Evolutionary conservation across 1,140 invertebrate genomes (phyloP), one percentile per base, ranked within the genome.

Genomic region (Lordiphosa mommai): DNA sequence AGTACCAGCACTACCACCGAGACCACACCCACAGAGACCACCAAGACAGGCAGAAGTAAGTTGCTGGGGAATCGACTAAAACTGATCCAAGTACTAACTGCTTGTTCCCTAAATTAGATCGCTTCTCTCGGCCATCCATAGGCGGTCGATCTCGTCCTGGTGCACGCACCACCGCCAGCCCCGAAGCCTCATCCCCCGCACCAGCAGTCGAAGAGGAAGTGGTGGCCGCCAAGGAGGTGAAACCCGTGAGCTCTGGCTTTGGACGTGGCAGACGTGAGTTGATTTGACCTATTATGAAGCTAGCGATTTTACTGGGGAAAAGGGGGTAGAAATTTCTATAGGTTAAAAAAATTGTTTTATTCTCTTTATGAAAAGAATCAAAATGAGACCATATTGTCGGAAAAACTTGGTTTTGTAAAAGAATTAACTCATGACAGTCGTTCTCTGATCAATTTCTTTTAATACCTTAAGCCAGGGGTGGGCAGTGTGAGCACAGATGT

Each of bases 181-280:
- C 82, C 2, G 63, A 70, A 27, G 69, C 72, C 20, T 69, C 88
- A 0, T 72, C 86, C 0, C 55, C 79, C 2, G 70, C 79, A 1
- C 73, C 86, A 1, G 61, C 77, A 10, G 86, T 34, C 8, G 84
- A 89, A 33, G 86, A 89, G 46, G 88, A 85, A 33, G 57, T 65
- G 1, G 69, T 74, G 1, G 58, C 53, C 10, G 89, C 88, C 52
- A 90, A 91, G 61, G 89, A 90, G 46, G 82, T 86, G 6, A 91
- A 91, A 66, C 89, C 89, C 12, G 84, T 88, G n/a, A 77, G 59
- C 59, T 71, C 58, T 2, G 61, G 65, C n/a, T 84, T 86, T 12
- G 65, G 53, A 29, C 79, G 86, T 27, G 80, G 80, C 53, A 70
- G 82, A 80, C 88, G 87, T 88, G 48, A 86, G 76, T 63, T 37